These are phyloP conservation scores for Pedionomus torquatus DNA, from an alignment of 2,113 vertebrate genomes.

Conservation along the genomic window DNA sequence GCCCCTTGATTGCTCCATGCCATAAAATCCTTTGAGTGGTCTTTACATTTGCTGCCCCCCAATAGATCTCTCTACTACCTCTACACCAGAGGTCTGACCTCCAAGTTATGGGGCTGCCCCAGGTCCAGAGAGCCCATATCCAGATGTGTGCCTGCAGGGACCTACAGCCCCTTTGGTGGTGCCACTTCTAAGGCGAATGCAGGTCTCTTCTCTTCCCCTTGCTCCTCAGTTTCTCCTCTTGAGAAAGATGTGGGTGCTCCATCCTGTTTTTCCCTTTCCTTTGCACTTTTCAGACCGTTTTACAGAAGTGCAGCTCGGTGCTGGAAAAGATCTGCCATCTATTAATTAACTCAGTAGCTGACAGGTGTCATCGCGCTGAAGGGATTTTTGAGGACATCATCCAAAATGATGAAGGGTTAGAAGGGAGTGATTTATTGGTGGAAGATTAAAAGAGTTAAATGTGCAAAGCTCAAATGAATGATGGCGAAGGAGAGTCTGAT, in stretches of 20 bases:
- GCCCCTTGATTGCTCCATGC: no score
- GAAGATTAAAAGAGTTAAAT: slow-evolving; percentile 25
- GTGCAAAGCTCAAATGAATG: neutral
- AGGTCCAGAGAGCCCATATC: neutral
- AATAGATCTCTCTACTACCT: neutral
- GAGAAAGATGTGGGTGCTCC: neutral
- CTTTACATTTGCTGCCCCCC: neutral
- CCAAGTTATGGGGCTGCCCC: neutral
- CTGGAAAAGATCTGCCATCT: neutral
- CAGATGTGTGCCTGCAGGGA: accelerated
- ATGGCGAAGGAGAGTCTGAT: neutral
- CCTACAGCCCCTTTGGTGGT: accelerated
- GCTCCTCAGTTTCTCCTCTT: neutral
- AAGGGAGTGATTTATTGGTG: neutral
- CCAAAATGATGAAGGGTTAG: neutral
- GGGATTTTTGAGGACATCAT: neutral
- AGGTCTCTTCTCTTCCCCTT: neutral
- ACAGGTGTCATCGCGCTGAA: neutral
- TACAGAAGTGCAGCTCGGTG: neutral
- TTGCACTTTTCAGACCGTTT: neutral
- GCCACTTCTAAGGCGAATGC: neutral
- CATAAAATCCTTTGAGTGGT: neutral
- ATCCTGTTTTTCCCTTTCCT: neutral
- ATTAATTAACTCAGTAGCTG: neutral
- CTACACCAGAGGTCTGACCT: neutral